Evolutionary conservation across 2,888 invertebrate species (phyloP).

Genomic region (Theretra japonica): DNA sequence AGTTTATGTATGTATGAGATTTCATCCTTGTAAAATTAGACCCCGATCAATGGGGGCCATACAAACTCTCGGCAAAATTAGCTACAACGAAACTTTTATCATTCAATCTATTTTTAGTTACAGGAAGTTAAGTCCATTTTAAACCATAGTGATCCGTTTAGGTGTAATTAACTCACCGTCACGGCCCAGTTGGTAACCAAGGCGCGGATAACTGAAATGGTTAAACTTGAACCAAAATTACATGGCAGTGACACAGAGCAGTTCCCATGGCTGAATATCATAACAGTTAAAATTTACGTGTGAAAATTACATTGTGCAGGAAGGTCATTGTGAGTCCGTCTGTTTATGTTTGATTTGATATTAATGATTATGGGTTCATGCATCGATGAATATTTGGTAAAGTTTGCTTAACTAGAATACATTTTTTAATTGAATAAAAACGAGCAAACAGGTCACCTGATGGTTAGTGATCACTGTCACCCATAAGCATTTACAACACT

Average conservation of each 20-base stretch:
- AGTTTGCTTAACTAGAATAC: no score
- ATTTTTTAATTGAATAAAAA: no score
- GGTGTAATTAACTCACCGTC: conserved; percentile 44
- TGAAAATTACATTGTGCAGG: background rate
- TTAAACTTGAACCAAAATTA: conserved; percentile 57
- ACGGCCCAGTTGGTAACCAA: conserved; percentile 61
- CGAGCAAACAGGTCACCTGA: no score
- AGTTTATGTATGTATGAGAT: no score
- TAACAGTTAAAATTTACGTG: background rate
- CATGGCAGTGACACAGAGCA: conserved; percentile 44
- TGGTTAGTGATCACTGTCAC: no score
- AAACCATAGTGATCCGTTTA: conserved; percentile 36
- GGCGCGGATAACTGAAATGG: conserved; percentile 58
- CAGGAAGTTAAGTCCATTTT: background rate
- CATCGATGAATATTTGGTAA: background rate
- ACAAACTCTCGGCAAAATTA: no score
- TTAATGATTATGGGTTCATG: background rate
- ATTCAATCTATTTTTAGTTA: background rate
- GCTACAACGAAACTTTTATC: no score
- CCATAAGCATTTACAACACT: no score
- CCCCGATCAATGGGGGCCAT: no score
- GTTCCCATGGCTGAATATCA: conserved; percentile 40
- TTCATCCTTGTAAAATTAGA: no score
- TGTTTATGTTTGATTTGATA: background rate
- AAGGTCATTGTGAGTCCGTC: conserved; percentile 2